phyloP scores from a whole-genome alignment of 2,888 invertebrate species.

The Drosophila differens region DNA sequence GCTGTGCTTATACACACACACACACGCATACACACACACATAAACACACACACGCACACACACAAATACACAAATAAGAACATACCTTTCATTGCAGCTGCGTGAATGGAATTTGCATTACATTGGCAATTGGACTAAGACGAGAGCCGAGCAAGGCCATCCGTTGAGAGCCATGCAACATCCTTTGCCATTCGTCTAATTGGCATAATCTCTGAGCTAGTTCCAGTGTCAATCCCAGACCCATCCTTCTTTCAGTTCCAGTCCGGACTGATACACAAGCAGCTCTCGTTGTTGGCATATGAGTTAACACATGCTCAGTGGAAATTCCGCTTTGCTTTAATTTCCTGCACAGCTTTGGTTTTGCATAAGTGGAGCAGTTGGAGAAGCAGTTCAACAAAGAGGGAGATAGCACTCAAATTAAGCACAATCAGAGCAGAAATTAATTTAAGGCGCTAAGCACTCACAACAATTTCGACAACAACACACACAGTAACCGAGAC shows the following conservation, averaged over 20 bases:
- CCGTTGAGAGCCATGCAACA: constrained; percentile 24
- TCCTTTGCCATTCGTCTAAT: constrained; percentile 48
- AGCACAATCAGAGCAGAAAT: constrained; percentile 80
- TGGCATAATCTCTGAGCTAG: constrained; percentile 41
- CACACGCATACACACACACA: not conserved
- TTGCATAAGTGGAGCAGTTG: constrained; percentile 49
- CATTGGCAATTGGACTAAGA: constrained; percentile 74
- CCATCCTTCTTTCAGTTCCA: not conserved
- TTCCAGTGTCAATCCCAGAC: not conserved
- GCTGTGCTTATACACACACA: constrained; percentile 46
- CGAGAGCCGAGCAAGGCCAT: constrained; percentile 45
- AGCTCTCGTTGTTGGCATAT: constrained; percentile 39
- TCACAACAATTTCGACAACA: constrained; percentile 74
- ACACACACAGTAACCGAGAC: constrained; percentile 20
- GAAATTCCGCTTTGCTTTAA: constrained; percentile 64
- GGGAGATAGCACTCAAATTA: constrained; percentile 61
- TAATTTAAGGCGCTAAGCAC: constrained; percentile 77
- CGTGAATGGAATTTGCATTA: constrained; percentile 66
- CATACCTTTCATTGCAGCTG: constrained; percentile 25
- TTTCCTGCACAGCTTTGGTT: constrained; percentile 54
- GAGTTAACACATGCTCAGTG: constrained; percentile 71
- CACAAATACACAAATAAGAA: not conserved
- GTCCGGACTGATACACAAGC: not conserved
- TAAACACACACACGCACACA: not conserved
- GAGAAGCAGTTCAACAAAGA: not conserved